Conservation (phyloP, 2,113 vertebrate genomes). For the Synodontis membranacea region DNA sequence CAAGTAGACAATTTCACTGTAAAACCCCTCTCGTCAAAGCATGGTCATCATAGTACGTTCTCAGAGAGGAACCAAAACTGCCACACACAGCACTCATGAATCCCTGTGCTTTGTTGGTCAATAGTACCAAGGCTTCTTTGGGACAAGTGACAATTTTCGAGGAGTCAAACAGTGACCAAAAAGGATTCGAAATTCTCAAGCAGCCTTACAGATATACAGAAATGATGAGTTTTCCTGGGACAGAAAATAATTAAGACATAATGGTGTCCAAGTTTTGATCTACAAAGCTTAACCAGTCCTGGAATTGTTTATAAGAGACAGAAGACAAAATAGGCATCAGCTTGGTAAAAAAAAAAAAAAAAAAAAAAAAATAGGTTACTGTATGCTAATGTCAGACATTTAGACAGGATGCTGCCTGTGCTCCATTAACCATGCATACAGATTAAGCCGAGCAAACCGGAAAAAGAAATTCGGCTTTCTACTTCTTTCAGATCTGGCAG, state of each 20-base stretch:
- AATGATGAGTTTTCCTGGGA: not conserved
- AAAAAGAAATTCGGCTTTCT: not conserved
- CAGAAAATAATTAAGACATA: not conserved
- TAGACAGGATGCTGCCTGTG: conserved; percentile 6
- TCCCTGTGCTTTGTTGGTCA: not conserved
- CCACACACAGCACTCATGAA: not conserved
- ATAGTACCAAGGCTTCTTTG: conserved; percentile 45
- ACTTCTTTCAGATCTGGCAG: not conserved
- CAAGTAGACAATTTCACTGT: conserved; percentile 16
- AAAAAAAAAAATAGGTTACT: not conserved
- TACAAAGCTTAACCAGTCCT: not conserved
- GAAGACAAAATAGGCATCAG: not conserved
- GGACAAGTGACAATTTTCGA: conserved; percentile 50
- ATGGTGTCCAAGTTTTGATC: not conserved
- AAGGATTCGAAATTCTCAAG: not conserved
- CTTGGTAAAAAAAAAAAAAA: no score
- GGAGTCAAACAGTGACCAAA: conserved; percentile 31
- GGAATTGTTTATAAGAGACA: not conserved
- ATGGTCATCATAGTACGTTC: not conserved
- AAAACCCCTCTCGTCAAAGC: conserved; percentile 23
- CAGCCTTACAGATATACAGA: conserved; percentile 1
- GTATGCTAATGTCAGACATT: not conserved
- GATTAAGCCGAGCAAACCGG: not conserved
- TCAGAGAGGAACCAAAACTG: conserved; percentile 3
- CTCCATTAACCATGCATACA: conserved; percentile 30